Base-by-base conservation (phyloP, 2,113 vertebrate genomes). In the Neopipo cinnamomea region DNA sequence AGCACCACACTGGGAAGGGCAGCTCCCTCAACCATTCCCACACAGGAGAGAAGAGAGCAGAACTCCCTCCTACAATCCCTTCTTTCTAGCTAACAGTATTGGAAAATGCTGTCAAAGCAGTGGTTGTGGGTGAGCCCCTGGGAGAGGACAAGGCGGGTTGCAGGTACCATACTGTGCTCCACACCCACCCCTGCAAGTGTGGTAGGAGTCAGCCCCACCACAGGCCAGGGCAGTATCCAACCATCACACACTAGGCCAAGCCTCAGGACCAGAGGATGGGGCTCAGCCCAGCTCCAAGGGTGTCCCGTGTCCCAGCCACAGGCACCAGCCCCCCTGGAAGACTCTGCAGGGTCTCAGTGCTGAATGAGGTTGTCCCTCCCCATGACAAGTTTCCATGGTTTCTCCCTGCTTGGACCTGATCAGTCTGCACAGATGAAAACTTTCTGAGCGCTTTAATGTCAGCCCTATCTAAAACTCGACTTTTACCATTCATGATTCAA, bases 171-270 rank as follows among this genome's bases (percentile, higher is more conserved):
- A 2, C 39, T 59, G 31, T 22, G 31, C 56, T 55, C 42, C 2
- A 1, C 5, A 1, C 11, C 44, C 61, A n/a, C 3, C 11, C 44
- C 56, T 42, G n/a, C 27, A 21, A 3, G 1, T 0, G 6, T 11
- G 49, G 25, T 55, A 75, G 74, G 53, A 44, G 23, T 6, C 39
- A 35, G 46, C 20, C 31, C 39, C 8, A 22, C 55, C 15, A 2
- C 1, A 11, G 55, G 9, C 30, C 59, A 13, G 7, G 24, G 18
- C 27, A 44, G 35, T 19, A 23, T 6, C 41, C 1, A 13, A 21
- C 15, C 12, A 4, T 16, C 47, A 28, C 53, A 11, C 16, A 4
- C 28, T 42, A 49, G 33, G 35, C 55, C 9, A 19, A 68, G 47
- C 17, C 22, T 23, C 49, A 35, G 49, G 28, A 70, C 42, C 10